Percentiles rank a stretch among this genome's conserved stretches.
Conservation (phyloP, 2,888 invertebrate species). For the Noctua comes region DNA sequence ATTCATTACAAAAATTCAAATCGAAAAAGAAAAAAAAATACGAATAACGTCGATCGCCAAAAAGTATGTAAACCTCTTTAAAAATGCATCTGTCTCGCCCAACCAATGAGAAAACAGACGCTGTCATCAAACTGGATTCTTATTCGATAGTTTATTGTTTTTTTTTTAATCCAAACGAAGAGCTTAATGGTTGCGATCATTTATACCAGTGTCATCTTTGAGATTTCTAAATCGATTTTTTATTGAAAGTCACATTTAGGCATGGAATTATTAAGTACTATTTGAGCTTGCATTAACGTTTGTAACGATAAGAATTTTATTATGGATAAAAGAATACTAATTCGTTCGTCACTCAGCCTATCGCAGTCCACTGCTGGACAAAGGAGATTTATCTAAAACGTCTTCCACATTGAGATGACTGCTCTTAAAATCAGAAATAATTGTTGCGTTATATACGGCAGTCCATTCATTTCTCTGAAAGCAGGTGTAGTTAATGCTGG, state of each 20-base stretch:
- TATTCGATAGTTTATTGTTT: constrained; percentile 21
- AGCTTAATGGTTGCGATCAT: constrained; percentile 29
- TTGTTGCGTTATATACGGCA: background rate
- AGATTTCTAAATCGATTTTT: constrained; percentile 25
- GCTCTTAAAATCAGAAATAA: background rate
- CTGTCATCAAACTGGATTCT: constrained; percentile 49
- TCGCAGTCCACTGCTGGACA: background rate
- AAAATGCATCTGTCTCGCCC: constrained; percentile 40
- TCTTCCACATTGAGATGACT: background rate
- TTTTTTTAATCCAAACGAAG: constrained; percentile 23
- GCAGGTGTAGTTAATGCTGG: background rate
- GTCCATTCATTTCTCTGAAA: background rate
- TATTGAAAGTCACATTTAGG: constrained; percentile 11
- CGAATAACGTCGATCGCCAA: background rate
- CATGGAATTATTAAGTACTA: background rate
- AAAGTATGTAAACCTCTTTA: constrained; percentile 6
- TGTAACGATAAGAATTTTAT: background rate
- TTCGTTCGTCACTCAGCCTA: background rate
- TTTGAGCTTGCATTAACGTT: background rate
- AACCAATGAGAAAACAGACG: constrained; percentile 39
- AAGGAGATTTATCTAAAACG: background rate
- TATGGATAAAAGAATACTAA: background rate
- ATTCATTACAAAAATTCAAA: background rate
- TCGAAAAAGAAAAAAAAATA: background rate
- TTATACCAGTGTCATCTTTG: constrained; percentile 28